Base-by-base conservation (phyloP, 2,113 vertebrate genomes). In the Onychostruthus taczanowskii region DNA sequence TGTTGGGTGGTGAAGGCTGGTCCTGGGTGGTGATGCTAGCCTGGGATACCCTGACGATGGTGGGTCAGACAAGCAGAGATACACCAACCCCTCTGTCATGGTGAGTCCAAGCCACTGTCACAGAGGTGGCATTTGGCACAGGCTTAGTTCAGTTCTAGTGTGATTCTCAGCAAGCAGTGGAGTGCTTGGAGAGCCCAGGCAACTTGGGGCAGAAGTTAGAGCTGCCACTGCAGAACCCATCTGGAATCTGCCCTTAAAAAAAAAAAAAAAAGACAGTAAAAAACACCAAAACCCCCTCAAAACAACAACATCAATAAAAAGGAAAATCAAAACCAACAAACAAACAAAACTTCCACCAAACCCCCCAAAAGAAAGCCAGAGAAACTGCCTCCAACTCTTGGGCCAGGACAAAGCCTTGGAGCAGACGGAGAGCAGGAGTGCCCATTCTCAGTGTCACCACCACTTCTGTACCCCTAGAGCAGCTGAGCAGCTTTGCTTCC, bases 11-110 rank as follows among this genome's bases (percentile, higher is more conserved):
- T 11, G 22, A 47, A 47, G n/a, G 39, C 39, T 39, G 39, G 16
- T 47, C 39, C n/a, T 31, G n/a, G 24, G 19, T 61, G 59, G 24
- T 2, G 2, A 19, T 58, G 23, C 18, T 22, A 33, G 20, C 33
- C 41, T n/a, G 68, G n/a, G 37, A 61, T 6, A 80, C 21, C 20
- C 47, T 0, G 0, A 8, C 22, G 22, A 16, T 1, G 3, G 2
- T 18, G 59, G 41, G 19, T n/a, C 5, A 46, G 61, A 30, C 7
- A 69, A 41, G 31, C 15, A 11, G 46, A 62, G 43, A n/a, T 68
- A 56, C 66, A 46, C 53, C 2, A 2, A 9, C n/a, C 47, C 41
- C 39, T 76, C n/a, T 63, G 43, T 76, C 43, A 8, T 1, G 13
- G 33, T 2, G 3, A 20, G 27, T 30, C 50, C 3, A 4, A 43